Percentiles rank a stretch among this genome's conserved stretches.
Conservation (phyloP, 2,113 vertebrate genomes). For the Tauraco erythrolophus region DNA sequence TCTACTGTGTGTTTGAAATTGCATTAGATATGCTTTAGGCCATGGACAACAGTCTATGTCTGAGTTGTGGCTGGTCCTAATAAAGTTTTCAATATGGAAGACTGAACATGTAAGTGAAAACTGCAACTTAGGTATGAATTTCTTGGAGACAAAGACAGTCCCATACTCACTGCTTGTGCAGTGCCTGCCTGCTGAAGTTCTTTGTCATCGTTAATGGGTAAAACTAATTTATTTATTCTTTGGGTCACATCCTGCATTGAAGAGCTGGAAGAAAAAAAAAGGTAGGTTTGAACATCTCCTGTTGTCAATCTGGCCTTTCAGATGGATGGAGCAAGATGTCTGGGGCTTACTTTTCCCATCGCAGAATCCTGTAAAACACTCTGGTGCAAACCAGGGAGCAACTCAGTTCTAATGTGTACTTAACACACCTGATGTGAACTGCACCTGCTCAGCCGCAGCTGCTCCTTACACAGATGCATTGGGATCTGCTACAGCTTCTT, state of each 20-base stretch:
- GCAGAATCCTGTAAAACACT: not conserved
- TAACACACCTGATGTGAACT: not conserved
- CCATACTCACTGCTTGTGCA: not conserved
- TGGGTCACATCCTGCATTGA: fast-evolving
- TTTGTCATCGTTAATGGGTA: not conserved
- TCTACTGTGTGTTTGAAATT: not conserved
- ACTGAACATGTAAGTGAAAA: not conserved
- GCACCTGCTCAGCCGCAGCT: not conserved
- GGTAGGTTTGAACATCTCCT: not conserved
- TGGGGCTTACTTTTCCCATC: not conserved
- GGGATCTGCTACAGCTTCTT: not conserved
- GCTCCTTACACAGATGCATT: not conserved
- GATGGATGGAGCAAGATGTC: not conserved
- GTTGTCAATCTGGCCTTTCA: not conserved
- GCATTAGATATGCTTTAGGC: not conserved
- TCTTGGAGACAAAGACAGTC: not conserved
- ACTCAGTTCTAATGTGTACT: not conserved
- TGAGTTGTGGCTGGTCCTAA: not conserved
- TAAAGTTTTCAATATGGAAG: not conserved
- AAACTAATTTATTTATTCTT: not conserved
- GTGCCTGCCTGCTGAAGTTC: not conserved
- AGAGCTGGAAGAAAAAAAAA: not conserved
- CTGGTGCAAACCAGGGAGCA: not conserved
- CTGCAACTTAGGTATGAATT: not conserved
- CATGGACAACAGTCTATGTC: not conserved